Evolutionary conservation across 1,140 invertebrate genomes (phyloP).

Genomic region (Heterodera carotae): DNA sequence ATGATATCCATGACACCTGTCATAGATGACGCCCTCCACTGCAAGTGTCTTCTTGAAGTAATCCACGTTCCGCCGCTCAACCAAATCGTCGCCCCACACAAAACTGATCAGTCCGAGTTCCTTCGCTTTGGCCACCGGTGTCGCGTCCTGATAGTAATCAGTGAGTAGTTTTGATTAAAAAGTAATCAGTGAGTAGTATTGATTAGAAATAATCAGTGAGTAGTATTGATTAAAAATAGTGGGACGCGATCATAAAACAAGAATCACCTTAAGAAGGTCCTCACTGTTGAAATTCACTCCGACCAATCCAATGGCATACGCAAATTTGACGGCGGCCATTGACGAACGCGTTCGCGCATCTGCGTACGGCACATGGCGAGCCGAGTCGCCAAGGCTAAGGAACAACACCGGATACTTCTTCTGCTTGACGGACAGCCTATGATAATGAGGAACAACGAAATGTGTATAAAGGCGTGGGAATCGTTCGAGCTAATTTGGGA

Average conservation of each 20-base stretch:
- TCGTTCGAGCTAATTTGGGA: too few species aligned
- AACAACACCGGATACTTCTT: slow-evolving; percentile 65
- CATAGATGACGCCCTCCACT: slow-evolving; percentile 65
- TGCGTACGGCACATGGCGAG: slow-evolving; percentile 47
- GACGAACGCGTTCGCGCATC: slow-evolving; percentile 57
- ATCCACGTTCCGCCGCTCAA: slow-evolving; percentile 57
- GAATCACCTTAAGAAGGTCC: slow-evolving; percentile 48
- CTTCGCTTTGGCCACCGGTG: slow-evolving; percentile 55
- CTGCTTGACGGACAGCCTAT: slow-evolving; percentile 60
- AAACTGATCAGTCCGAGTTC: slow-evolving; percentile 61
- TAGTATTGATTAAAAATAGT: neutral
- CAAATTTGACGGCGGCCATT: slow-evolving; percentile 60
- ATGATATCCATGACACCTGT: slow-evolving; percentile 34
- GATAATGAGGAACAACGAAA: too few species aligned
- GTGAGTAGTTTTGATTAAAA: too few species aligned
- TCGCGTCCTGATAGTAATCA: neutral
- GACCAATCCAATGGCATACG: slow-evolving; percentile 50
- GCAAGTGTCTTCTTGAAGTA: slow-evolving; percentile 61
- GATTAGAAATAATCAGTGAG: neutral
- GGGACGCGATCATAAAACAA: too few species aligned
- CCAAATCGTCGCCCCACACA: slow-evolving; percentile 64
- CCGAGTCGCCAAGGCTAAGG: slow-evolving; percentile 56
- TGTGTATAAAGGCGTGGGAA: too few species aligned
- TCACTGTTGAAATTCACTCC: slow-evolving; percentile 64
- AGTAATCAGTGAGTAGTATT: too few species aligned